Base-by-base conservation (phyloP, 2,888 invertebrate genomes). In the Drosophila kambysellisi region DNA sequence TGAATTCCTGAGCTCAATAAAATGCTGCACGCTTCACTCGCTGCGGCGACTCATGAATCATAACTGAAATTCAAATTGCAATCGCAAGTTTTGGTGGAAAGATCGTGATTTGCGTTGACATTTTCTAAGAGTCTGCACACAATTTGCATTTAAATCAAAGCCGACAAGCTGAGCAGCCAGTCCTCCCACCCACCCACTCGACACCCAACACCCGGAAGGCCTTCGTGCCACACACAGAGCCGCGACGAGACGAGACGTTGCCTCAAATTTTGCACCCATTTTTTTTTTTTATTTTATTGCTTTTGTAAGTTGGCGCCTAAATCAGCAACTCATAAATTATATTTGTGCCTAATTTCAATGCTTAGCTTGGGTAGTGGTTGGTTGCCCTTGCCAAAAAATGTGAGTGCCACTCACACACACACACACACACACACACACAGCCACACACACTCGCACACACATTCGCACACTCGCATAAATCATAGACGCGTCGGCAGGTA, bases 141-240 rank as follows among this genome's bases (percentile, higher is more conserved):
- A 75, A 82, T 85, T 88, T 83, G 82, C 89, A 85, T 88, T 83
- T 88, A 86, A 85, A 85, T 88, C 87, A 86, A 85, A 88, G 63
- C 76, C 85, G 79, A 78, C 64, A 75, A 50, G 39, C 54, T 17
- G 41, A 46, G 35, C 32, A 50, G 20, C 51, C 60, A 30, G 25
- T 46, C 50, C 70, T 58, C 37, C 58, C 63, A 63, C 54, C 58
- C 63, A 63, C 54, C 33, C 72, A 9, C 39, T 29, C 41, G 5
- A 1, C 12, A 56, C 68, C 35, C 50, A 9, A 35, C 33, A 33
- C 61, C 39, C 61, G 54, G 53, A 61, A 61, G 61, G 61, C 50
- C 57, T 17, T 11, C 30, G 11, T 11, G 57, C 60, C 59, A 48
- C 48, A 63, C 69, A 53, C 56, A 41, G 25, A 25, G 25, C 25